Base-by-base conservation (phyloP, 2,113 vertebrate species). In the Zapus hudsonius region DNA sequence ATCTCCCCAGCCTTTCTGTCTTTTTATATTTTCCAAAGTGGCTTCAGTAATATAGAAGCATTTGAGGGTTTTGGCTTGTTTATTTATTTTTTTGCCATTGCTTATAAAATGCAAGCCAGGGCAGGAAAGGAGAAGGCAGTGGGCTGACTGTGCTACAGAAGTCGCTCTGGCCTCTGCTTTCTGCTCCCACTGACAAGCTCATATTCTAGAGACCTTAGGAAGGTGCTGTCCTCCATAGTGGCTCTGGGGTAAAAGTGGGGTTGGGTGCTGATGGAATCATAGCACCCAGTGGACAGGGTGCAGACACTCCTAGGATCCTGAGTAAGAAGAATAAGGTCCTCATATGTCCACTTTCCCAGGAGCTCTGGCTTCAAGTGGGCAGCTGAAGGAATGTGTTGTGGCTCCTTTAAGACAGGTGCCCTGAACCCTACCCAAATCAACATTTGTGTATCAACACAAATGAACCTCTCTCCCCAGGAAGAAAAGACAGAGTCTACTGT, bases 381-480 rank as follows among this genome's bases (percentile, higher is more conserved):
- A 27, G 17, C 20, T 25, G 16, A 75, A 84, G 75, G 4, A 73
- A 86, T 19, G 15, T 16, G 76, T 59, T 12, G 57, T 22, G 29
- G 44, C 36, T 70, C 70, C 75, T 92, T 93, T 84, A 81, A 19
- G n/a, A 52, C 81, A 72, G 38, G 78, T 90, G 22, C n/a, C 27
- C 59, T 47, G 69, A 27, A 47, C 84, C 23, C 42, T 70, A 67
- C 79, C 78, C 95, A 79, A 91, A 73, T 91, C 78, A 84, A 90
- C 27, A 81, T 40, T 27, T 84, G 47, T 84, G 95, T n/a, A n/a
- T 96, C 93, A 95, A 93, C 57, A 96, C 64, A 91, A 84, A 91
- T 64, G 89, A 69, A 92, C 87, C 72, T 91, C 76, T 91, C 64
- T 95, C 64, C 57, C 67, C 72, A 82, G 73, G 67, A 63, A 87